Evolutionary conservation across 2,797 vertebrate genomes (phyloP), one percentile per base, ranked within the genome.

Genomic region (Syngnathus rostellatus): DNA sequence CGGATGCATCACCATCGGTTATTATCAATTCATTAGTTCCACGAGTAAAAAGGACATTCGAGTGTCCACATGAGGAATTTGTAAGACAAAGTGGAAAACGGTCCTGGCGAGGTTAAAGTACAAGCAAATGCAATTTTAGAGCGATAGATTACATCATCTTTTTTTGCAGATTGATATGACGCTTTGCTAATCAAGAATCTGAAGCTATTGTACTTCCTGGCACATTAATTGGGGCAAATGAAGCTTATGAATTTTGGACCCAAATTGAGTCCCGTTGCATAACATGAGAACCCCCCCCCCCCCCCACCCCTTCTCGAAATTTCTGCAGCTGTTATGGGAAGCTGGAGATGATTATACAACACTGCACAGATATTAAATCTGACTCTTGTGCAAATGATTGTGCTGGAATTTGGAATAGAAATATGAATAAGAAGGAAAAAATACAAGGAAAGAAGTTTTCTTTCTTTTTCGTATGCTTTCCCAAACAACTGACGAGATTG

Each of bases 291-390:
- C 23, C 23, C 23, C 9, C n/a, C n/a, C 2, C 17, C 39, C 25
- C 12, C 11, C 12, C 25, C 23, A 2, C 74, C 62, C 72, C 67
- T 65, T 70, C 74, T 68, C 54, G 51, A 63, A 64, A 73, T 77
- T 65, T 74, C 77, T 81, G 78, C 78, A 62, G 75, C 76, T 84
- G 72, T 76, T 78, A 23, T 40, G 69, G 54, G 74, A 58, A 78
- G 73, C 57, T 64, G 60, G 50, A 74, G 70, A 75, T 68, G 71
- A 79, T 84, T 83, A 84, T 66, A 70, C 74, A 86, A 84, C 68
- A 62, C 62, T 41, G 59, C 19, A 60, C 9, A 41, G 37, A 51
- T 64, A 39, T 41, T 38, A n/a, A 46, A 75, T 68, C 7, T 31
- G 51, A 50, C 40, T 50, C 21, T 48, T 63, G 43, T 38, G n/a